Percentiles rank a stretch among this genome's conserved stretches.
These are phyloP conservation scores for Nannobrachium achirus DNA, from an alignment of 2,113 vertebrate genomes.

Conservation along the genomic window DNA sequence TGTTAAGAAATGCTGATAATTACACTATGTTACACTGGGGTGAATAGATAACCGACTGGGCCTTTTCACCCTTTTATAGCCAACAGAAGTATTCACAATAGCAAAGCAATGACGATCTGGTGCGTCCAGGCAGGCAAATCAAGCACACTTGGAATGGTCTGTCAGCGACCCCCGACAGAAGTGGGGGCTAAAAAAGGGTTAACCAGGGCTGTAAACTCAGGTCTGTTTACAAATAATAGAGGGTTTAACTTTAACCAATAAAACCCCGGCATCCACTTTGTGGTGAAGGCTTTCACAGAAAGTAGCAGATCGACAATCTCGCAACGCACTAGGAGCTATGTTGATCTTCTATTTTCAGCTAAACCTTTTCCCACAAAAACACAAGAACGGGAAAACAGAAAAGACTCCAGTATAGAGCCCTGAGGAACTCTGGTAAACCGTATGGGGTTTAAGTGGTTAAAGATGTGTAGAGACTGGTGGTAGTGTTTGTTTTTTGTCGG, in stretches of 20 bases:
- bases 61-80: background rate
- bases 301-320: background rate
- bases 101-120: background rate
- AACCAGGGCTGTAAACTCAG: no score
- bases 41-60: background rate
- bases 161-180: slow-evolving; percentile 42
- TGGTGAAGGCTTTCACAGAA: background rate
- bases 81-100: background rate
- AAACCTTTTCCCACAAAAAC: no score
- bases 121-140: background rate
- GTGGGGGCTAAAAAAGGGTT: slow-evolving; percentile 50
- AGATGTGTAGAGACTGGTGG: no score
- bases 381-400: no score
- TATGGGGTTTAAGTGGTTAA: no score
- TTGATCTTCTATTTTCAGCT: background rate
- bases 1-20: slow-evolving; percentile 37
- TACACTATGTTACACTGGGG: slow-evolving; percentile 23
- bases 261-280: no score
- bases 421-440: no score
- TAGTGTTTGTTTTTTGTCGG: background rate
- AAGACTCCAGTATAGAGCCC: no score
- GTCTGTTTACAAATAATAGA: no score
- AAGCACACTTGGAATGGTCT: background rate
- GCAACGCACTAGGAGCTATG: background rate
- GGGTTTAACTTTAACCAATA: no score